Conservation (phyloP, 2,113 vertebrate species). For the Rissa tridactyla region DNA sequence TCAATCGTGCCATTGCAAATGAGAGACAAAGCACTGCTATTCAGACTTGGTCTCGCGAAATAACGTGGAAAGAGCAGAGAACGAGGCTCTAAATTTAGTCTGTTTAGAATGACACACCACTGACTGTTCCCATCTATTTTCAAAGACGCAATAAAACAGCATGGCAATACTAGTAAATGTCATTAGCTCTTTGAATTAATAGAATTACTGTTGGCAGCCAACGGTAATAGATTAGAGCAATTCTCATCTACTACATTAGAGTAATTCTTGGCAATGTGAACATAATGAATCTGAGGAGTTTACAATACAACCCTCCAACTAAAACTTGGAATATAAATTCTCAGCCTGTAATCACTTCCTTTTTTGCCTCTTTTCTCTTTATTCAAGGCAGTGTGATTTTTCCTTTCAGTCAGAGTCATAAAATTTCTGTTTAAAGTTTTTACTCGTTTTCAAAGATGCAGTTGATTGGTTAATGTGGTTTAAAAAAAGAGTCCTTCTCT, state of each 20-base stretch:
- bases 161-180: constrained; percentile 52
- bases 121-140: constrained; percentile 33
- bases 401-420: background rate
- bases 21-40: background rate
- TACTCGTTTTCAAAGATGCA: background rate
- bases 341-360: background rate
- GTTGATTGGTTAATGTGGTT: background rate
- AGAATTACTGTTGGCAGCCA: constrained; percentile 54
- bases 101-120: constrained; percentile 15
- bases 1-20: accelerated
- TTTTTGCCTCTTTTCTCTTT: background rate
- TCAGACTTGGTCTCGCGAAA: background rate
- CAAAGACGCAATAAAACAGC: constrained; percentile 22
- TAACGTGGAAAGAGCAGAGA: background rate
- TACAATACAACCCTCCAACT: background rate
- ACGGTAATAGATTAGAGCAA: constrained; percentile 9
- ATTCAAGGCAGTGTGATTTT: background rate
- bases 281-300: constrained; percentile 12
- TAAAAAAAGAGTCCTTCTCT: background rate
- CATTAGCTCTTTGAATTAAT: constrained; percentile 59
- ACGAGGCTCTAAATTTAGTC: constrained; percentile 12
- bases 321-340: constrained; percentile 14
- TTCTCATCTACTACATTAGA: constrained; percentile 31
- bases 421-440: background rate
- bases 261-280: constrained; percentile 34